phyloP scores from a whole-genome alignment of 2,113 vertebrate genomes.

The Tretioscincus oriximinensis region DNA sequence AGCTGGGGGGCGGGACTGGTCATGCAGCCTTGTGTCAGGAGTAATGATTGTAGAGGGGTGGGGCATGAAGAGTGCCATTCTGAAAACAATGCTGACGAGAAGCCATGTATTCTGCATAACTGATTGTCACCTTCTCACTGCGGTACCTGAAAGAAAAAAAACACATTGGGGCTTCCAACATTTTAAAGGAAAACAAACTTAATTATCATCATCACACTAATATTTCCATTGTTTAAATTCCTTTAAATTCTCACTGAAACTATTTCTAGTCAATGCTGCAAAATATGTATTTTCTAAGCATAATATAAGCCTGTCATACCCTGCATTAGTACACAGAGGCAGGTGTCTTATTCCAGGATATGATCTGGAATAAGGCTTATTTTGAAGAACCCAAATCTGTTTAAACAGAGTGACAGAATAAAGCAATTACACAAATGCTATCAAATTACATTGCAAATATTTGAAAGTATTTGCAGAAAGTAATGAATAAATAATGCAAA shows the following conservation, averaged over 20 bases:
- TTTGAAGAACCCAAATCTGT: not conserved
- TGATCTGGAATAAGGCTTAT: no score
- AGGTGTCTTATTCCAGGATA: no score
- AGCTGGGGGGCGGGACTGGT: slow-evolving; percentile 80
- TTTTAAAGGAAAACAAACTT: not conserved
- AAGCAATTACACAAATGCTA: not conserved
- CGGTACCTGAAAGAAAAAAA: slow-evolving; percentile 74
- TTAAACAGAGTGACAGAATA: not conserved
- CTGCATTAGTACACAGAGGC: no score
- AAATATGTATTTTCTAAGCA: not conserved
- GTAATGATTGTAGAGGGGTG: slow-evolving; percentile 87
- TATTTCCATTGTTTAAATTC: not conserved
- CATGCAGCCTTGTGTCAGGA: slow-evolving; percentile 86
- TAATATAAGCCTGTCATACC: not conserved
- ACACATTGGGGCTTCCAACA: not conserved
- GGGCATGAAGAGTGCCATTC: slow-evolving; percentile 84
- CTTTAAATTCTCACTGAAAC: not conserved
- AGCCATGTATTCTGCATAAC: slow-evolving; percentile 83
- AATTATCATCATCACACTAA: not conserved
- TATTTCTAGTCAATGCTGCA: not conserved
- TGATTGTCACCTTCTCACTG: slow-evolving; percentile 88
- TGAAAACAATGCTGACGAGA: slow-evolving; percentile 83
- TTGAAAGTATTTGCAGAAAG: no score
- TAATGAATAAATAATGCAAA: no score
- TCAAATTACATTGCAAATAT: not conserved